phyloP scores from a whole-genome alignment of 2,888 invertebrate genomes.

The Meta bourneti region DNA sequence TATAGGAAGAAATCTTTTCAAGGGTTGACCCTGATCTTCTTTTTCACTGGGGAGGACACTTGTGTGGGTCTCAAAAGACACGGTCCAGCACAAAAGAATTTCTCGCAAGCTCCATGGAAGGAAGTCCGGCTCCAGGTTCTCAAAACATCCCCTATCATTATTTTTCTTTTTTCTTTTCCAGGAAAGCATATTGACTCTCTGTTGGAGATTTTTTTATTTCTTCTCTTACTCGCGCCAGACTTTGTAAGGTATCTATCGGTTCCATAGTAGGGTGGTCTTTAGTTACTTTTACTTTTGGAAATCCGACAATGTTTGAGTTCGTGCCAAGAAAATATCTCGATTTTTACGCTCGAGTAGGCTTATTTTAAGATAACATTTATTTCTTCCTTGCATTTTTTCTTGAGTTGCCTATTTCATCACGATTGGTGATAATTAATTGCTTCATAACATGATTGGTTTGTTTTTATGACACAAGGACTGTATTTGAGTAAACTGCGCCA shows the following conservation, averaged over 20 bases:
- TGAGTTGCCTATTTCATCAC: too few relatives aligned
- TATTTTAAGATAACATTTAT: not conserved
- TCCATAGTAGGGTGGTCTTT: not conserved
- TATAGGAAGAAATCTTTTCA: slow-evolving; percentile 38
- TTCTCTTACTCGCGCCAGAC: not conserved
- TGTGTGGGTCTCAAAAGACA: slow-evolving; percentile 33
- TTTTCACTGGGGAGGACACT: slow-evolving; percentile 7
- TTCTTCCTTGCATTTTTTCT: too few relatives aligned
- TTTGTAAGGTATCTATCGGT: not conserved
- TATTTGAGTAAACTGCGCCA: too few relatives aligned
- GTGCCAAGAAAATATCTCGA: not conserved
- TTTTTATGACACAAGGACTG: too few relatives aligned
- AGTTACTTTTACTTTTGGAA: not conserved
- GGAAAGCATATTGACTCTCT: slow-evolving; percentile 42
- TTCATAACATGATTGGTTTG: too few relatives aligned
- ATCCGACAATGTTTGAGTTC: slow-evolving; percentile 16
- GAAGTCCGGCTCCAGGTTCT: slow-evolving; percentile 4
- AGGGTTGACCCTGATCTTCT: slow-evolving; percentile 39
- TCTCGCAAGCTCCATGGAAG: slow-evolving; percentile 16
- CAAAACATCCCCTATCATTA: slow-evolving; percentile 27
- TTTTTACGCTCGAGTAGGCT: not conserved
- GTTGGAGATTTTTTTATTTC: not conserved
- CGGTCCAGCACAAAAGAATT: slow-evolving; percentile 38
- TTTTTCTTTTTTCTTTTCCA: slow-evolving; percentile 6
- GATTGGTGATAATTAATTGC: too few relatives aligned